phyloP scores from a whole-genome alignment of 2,113 vertebrate genomes.

The Accipiter virgatus region DNA sequence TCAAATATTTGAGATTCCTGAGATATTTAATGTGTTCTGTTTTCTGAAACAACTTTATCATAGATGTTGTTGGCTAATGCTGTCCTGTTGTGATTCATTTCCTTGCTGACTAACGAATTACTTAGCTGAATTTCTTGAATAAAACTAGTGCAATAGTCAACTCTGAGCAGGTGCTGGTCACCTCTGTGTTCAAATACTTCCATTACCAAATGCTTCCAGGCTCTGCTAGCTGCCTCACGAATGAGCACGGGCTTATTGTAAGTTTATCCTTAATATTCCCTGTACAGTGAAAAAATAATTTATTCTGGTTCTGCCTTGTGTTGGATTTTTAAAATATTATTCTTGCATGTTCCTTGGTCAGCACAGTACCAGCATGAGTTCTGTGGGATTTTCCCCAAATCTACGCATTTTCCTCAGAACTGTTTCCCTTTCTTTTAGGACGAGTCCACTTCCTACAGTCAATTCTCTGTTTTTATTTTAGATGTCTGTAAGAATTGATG shows the following conservation, averaged over 20 bases:
- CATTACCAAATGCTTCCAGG: background rate
- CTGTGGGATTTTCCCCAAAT: background rate
- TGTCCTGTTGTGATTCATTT: background rate
- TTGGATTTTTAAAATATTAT: background rate
- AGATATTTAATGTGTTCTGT: background rate
- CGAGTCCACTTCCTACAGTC: background rate
- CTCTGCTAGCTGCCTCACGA: background rate
- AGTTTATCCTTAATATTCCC: background rate
- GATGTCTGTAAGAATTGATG: background rate
- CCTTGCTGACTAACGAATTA: background rate
- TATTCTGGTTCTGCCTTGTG: background rate
- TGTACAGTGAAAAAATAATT: background rate
- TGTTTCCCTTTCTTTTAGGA: background rate
- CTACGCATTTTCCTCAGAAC: background rate
- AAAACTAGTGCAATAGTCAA: background rate
- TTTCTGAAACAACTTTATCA: background rate
- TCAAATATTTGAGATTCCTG: background rate
- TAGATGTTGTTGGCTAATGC: background rate
- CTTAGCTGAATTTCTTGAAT: background rate
- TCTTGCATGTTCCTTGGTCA: background rate
- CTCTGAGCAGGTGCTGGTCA: background rate
- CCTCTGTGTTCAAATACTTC: background rate
- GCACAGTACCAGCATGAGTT: background rate
- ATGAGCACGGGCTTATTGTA: background rate
- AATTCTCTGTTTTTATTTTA: background rate